These are phyloP conservation scores for Euplexia lucipara DNA, from an alignment of 2,888 invertebrate genomes.

Conservation along the genomic window DNA sequence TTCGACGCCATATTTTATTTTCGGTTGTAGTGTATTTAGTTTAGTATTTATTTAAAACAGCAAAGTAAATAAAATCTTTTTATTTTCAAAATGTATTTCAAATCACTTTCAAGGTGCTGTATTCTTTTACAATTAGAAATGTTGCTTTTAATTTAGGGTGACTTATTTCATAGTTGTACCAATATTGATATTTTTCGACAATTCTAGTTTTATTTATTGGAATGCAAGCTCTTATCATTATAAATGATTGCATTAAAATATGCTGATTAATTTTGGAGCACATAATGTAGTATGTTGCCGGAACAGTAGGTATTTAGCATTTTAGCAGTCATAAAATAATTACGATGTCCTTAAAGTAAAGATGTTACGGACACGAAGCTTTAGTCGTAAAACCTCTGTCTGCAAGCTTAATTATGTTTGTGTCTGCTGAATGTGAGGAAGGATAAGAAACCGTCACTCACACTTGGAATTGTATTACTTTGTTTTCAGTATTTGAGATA, in stretches of 20 bases:
- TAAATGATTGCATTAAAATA: background rate
- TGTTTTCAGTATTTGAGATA: background rate
- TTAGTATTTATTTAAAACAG: too few species aligned
- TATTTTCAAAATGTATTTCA: too few species aligned
- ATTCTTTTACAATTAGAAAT: too few species aligned
- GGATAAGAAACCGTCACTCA: background rate
- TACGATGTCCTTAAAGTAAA: conserved; percentile 37
- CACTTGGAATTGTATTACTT: background rate
- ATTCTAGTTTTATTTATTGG: conserved; percentile 22
- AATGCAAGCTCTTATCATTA: conserved; percentile 17
- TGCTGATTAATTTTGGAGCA: background rate
- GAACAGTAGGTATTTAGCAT: conserved; percentile 33
- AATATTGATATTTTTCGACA: too few species aligned
- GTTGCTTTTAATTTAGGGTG: too few species aligned
- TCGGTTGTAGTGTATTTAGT: too few species aligned
- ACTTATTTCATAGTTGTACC: too few species aligned
- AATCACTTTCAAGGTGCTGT: too few species aligned
- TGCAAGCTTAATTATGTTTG: conserved; percentile 42
- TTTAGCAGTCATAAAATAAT: conserved; percentile 45
- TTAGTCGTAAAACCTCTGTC: conserved; percentile 52
- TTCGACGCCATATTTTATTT: too few species aligned
- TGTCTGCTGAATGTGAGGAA: conserved; percentile 1
- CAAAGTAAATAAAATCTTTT: too few species aligned
- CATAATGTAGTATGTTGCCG: conserved; percentile 1
- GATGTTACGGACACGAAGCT: conserved; percentile 25